A percentile compares a stretch with the other conserved stretches of the same genome.
Evolutionary conservation across 2,113 vertebrate species (phyloP).

Genomic region (Cyanoramphus novaezelandiae): DNA sequence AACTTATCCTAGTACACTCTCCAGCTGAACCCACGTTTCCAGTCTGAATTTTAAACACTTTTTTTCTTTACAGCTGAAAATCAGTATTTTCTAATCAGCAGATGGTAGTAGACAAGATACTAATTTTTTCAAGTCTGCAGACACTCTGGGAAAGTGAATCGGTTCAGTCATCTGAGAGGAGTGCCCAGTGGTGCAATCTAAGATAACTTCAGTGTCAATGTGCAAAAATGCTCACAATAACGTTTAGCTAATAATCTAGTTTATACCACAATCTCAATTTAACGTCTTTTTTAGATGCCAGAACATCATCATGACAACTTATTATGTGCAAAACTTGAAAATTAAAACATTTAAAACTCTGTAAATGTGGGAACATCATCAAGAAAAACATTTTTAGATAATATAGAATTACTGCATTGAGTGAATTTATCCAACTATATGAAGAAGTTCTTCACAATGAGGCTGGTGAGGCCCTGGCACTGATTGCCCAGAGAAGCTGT

Average conservation of each 20-base stretch:
- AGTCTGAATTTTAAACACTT: neutral
- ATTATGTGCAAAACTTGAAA: neutral
- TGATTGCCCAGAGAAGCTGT: neutral
- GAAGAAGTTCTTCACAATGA: neutral
- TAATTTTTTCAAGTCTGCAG: neutral
- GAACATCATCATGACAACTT: neutral
- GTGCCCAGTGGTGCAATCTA: neutral
- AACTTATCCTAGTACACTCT: neutral
- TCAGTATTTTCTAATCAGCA: neutral
- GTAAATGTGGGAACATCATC: neutral
- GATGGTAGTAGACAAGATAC: neutral
- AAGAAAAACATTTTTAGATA: neutral
- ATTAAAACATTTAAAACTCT: neutral
- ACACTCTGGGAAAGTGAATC: neutral
- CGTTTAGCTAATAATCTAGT: neutral
- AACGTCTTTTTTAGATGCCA: neutral
- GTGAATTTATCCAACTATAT: neutral
- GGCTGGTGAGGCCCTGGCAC: neutral
- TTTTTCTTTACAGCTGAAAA: neutral
- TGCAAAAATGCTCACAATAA: neutral
- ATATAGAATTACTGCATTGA: neutral
- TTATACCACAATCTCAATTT: fast-evolving
- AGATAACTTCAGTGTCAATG: neutral
- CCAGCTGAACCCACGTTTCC: neutral
- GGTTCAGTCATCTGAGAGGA: neutral